Evolutionary conservation across 2,113 vertebrate genomes (phyloP).

Genomic region (Crotalus helleri): DNA sequence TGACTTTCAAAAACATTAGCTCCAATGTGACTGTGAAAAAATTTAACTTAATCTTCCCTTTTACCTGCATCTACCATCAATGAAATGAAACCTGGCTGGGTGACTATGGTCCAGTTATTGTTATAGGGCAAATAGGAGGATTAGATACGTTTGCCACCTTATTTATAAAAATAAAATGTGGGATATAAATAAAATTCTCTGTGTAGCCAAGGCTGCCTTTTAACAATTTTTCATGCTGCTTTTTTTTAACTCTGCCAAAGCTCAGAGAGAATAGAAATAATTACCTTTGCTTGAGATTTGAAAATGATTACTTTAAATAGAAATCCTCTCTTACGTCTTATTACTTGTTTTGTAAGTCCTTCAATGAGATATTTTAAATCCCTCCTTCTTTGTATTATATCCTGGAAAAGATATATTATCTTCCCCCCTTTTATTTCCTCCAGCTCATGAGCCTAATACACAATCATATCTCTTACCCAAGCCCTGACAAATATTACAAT

Average conservation of each 20-base stretch:
- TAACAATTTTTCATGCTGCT: not conserved
- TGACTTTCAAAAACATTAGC: not conserved
- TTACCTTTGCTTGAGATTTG: not conserved
- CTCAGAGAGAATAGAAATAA: not conserved
- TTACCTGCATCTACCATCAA: not conserved
- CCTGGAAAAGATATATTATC: not conserved
- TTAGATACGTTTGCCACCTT: not conserved
- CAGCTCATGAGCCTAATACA: not conserved
- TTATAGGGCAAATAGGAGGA: not conserved
- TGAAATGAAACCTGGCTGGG: not conserved
- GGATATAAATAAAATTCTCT: not conserved
- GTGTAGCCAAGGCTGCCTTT: not conserved
- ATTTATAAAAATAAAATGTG: not conserved
- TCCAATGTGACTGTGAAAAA: not conserved
- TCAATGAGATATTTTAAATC: not conserved
- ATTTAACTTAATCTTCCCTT: not conserved
- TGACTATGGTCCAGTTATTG: not conserved
- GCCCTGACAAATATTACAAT: not conserved
- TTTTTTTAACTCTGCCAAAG: not conserved
- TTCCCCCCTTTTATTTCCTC: not conserved
- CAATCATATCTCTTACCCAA: not conserved
- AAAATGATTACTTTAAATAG: not conserved
- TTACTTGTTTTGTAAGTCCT: not conserved
- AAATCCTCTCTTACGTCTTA: not conserved
- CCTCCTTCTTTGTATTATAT: not conserved